Base-by-base conservation (phyloP, 2,888 invertebrate genomes). In the Frankliniella intonsa region DNA sequence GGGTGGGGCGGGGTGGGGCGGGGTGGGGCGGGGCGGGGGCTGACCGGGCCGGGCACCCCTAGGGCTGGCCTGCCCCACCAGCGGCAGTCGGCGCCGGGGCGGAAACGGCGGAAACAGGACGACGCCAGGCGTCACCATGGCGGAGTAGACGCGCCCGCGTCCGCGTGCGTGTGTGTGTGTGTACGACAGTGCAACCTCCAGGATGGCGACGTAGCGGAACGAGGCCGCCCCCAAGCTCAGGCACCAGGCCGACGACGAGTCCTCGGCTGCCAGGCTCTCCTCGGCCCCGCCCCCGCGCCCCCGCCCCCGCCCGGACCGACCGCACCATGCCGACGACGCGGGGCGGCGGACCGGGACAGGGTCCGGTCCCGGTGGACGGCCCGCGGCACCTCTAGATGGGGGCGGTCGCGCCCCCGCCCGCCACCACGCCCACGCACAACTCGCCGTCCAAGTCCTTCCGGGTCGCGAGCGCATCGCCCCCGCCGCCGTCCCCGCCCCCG, bases 401-500 rank as follows among this genome's bases (percentile, higher is more conserved):
- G 69, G 69, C 25, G 69, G 69, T 12, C 12, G 69, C 22, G 25
- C 69, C 12, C 12, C 69, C 69, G 5, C 69, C 22, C 7, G 69
- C 69, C 69, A 9, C 25, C 69, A 2, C 25, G 55, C 55, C 55
- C 14, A 55, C 55, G 55, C 55, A 55, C 55, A 55, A 19, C 55
- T 14, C 38, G 38, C 5, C 55, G 38, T 38, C 38, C 38, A 55
- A 10, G 55, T 19, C 55, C 55, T 55, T 55, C 38, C 38, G 38
- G 55, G 55, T 19, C 17, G 55, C 14, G 55, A 55, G 55, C 14
- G 14, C 84, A 2, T 5, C 38, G 81, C 84, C 86, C 38, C 38
- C 38, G 81, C 84, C 86, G 79, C 84, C 84, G 22, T 76, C 69
- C 51, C 51, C 81, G 80, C 55, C 50, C 80, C 55, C 65, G 62